Conservation (phyloP, 2,888 invertebrate species). For the Ochropacha duplaris region DNA sequence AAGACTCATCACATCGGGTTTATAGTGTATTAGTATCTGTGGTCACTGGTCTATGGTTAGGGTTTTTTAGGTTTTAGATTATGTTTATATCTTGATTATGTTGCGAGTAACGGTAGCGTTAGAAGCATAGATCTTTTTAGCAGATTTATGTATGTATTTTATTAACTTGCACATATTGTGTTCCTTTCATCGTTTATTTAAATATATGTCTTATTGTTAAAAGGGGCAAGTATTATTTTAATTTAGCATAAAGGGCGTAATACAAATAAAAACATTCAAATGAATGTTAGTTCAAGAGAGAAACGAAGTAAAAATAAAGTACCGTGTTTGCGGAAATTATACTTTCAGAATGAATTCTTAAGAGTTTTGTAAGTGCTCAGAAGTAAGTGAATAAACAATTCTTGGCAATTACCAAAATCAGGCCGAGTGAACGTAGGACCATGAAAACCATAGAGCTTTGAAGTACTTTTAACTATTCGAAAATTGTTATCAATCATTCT, state of each 20-base stretch:
- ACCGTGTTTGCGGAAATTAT: neutral
- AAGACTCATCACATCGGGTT: constrained; percentile 30
- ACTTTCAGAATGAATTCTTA: neutral
- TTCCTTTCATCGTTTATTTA: no score
- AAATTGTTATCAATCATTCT: no score
- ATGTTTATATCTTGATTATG: neutral
- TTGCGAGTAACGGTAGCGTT: no score
- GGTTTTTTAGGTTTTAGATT: neutral
- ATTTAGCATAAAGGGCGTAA: neutral
- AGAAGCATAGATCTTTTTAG: no score
- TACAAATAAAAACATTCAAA: neutral
- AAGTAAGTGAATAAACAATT: neutral
- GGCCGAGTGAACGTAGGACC: no score
- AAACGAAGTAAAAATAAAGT: neutral
- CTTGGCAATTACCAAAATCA: neutral
- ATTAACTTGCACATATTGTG: no score
- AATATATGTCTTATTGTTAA: neutral
- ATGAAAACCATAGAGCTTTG: no score
- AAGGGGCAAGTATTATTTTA: neutral
- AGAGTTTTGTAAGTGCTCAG: neutral
- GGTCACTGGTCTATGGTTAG: neutral
- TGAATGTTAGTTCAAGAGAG: neutral
- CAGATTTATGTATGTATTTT: no score
- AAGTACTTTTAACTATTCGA: no score
- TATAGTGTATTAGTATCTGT: constrained; percentile 24